phyloP scores from a whole-genome alignment of 2,888 invertebrate genomes.

The Theretra japonica region DNA sequence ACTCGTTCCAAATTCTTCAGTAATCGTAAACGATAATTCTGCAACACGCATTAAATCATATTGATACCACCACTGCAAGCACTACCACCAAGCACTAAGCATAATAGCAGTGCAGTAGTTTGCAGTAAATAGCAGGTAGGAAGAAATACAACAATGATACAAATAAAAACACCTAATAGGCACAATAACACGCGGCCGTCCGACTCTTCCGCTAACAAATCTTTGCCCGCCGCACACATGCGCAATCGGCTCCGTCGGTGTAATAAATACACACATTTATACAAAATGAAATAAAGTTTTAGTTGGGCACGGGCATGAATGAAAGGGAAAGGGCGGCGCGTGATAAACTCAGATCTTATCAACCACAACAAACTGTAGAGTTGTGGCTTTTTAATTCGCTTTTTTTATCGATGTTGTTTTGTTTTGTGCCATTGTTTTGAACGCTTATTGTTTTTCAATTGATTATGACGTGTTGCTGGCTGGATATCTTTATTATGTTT shows the following conservation, averaged over 20 bases:
- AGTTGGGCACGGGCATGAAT: conserved; percentile 82
- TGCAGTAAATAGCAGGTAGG: too few relatives aligned
- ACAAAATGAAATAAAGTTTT: conserved; percentile 83
- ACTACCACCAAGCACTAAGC: too few relatives aligned
- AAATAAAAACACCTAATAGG: neutral
- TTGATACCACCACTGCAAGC: too few relatives aligned
- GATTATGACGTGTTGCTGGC: neutral
- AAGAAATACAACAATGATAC: too few relatives aligned
- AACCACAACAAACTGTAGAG: conserved; percentile 26
- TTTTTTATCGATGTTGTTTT: conserved; percentile 12
- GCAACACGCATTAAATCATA: too few relatives aligned
- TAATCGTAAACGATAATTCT: too few relatives aligned
- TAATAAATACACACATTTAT: conserved; percentile 68
- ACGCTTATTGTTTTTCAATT: neutral
- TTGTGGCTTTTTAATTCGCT: conserved; percentile 19
- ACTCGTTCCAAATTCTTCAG: too few relatives aligned
- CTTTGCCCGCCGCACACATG: conserved; percentile 67
- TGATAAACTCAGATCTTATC: conserved; percentile 22
- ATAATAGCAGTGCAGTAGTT: too few relatives aligned
- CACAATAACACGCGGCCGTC: neutral
- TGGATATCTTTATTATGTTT: neutral
- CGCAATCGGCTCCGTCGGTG: conserved; percentile 59
- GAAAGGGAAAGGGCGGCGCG: conserved; percentile 74
- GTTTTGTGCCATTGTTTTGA: neutral
- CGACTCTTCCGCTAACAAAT: neutral